phyloP scores from a whole-genome alignment of 2,888 invertebrate genomes.

The Ormia ochracea region DNA sequence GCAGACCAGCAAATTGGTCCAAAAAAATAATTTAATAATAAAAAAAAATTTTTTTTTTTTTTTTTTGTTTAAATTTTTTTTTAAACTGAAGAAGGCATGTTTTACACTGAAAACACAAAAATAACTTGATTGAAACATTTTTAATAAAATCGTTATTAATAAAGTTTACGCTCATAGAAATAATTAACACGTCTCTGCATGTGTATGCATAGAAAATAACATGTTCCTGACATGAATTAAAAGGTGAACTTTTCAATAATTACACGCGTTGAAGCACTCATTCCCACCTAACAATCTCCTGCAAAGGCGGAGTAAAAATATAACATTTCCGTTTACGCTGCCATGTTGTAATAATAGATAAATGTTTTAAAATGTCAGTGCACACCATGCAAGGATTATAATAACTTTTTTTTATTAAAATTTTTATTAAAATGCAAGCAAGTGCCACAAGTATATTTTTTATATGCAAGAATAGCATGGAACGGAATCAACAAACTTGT shows the following conservation, averaged over 20 bases:
- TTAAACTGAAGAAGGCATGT: no score
- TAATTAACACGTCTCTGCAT: neutral
- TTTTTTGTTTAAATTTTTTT: no score
- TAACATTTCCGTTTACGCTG: neutral
- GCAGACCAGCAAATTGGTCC: no score
- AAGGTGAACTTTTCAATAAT: neutral
- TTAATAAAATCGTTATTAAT: slow-evolving; percentile 3
- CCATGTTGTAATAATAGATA: slow-evolving; percentile 24
- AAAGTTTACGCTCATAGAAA: neutral
- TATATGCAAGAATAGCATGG: no score
- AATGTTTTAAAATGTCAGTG: slow-evolving; percentile 26
- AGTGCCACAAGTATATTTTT: no score
- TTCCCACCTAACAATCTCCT: neutral
- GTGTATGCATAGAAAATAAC: neutral
- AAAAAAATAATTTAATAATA: no score
- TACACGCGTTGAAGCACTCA: neutral
- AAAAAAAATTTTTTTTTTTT: no score
- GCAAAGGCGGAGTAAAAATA: neutral
- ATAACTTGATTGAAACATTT: neutral
- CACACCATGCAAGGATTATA: neutral
- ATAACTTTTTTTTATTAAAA: neutral
- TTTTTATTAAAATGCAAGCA: neutral
- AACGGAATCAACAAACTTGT: no score
- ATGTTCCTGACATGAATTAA: neutral
- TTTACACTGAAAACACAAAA: neutral